Evolutionary conservation across 2,888 invertebrate genomes (phyloP), one percentile per base, ranked within the genome.

Genomic region (Andrena hattorfiana): DNA sequence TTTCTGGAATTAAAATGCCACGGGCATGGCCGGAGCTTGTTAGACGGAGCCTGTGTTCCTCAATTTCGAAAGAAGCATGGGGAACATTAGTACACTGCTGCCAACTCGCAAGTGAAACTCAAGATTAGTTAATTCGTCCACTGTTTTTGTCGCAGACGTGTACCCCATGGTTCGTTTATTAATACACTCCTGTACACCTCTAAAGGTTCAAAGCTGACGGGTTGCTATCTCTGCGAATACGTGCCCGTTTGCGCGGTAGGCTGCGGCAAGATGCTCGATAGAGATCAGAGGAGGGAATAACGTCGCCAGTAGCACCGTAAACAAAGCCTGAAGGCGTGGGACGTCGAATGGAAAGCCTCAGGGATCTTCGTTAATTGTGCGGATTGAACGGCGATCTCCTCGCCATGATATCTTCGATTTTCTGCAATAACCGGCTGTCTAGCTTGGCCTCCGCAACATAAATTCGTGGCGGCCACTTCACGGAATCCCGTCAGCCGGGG

Each of bases 241-340:
- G 63, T 71, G 75, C 42, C 35, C 59, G 56, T 54, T 71, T 66
- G 64, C 72, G 77, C 26, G 66, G 62, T 70, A 64, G 62, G 23
- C 59, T 42, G 64, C 75, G 35, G 71, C 71, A 2, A 89, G 90
- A 90, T 87, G 81, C 80, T 79, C 81, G 91, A 90, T 92, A 91
- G 87, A 85, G 79, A 84, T 87, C 86, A 79, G 86, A 84, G 75
- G 84, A 82, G 81, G 88, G 88, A 90, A 88, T 89, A 89, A 91
- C 88, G 91, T 91, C 88, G 89, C 85, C 79, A 54, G 78, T 77
- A 69, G 86, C 73, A 84, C 89, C 89, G 91, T 91, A 92, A 92
- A 92, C 90, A 91, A 92, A 92, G 81, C 70, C 86, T 81, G 83
- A 74, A 82, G 71, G 92, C 92, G 92, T 92, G 91, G 92, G 92